A percentile compares a stretch with the other conserved stretches of the same genome.
Conservation (phyloP, 30 jellyfish, hydroid and myxozoan species). For the Hydractinia symbiolongicarpus region DNA sequence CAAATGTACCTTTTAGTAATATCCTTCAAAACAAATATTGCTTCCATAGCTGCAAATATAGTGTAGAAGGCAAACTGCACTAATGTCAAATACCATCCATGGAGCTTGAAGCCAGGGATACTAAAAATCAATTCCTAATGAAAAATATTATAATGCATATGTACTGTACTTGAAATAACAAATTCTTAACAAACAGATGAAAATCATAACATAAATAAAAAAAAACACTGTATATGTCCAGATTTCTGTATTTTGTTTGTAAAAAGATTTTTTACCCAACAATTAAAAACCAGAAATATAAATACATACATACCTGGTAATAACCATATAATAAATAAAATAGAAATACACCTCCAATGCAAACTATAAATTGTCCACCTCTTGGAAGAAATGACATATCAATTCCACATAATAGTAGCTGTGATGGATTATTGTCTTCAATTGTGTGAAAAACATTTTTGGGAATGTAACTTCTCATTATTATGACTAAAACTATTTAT, state of each 20-base stretch:
- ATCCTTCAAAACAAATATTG: neutral
- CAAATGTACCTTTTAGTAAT: neutral
- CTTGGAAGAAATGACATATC: slow-evolving; percentile 44
- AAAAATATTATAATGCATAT: too few species aligned
- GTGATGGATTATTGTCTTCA: neutral
- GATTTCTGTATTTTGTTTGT: neutral
- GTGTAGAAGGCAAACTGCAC: slow-evolving; percentile 75
- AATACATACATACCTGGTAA: slow-evolving; percentile 46
- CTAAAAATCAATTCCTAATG: slow-evolving; percentile 68
- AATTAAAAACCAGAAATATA: neutral
- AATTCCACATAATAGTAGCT: slow-evolving; percentile 27
- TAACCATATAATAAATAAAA: slow-evolving; percentile 69
- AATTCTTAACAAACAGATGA: neutral
- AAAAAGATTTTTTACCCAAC: neutral
- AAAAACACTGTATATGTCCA: neutral
- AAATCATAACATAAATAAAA: neutral
- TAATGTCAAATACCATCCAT: slow-evolving; percentile 79
- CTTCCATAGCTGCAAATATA: slow-evolving; percentile 40
- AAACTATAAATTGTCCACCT: slow-evolving; percentile 34
- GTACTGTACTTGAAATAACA: neutral
- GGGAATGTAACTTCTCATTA: too few species aligned
- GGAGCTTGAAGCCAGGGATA: slow-evolving; percentile 63
- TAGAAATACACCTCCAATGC: slow-evolving; percentile 59
- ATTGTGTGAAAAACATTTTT: neutral
- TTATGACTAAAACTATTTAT: too few species aligned